A percentile compares a stretch with the other conserved stretches of the same genome.
phyloP scores from a whole-genome alignment of 2,797 vertebrate species.

The Poeciliopsis presidionis region DNA sequence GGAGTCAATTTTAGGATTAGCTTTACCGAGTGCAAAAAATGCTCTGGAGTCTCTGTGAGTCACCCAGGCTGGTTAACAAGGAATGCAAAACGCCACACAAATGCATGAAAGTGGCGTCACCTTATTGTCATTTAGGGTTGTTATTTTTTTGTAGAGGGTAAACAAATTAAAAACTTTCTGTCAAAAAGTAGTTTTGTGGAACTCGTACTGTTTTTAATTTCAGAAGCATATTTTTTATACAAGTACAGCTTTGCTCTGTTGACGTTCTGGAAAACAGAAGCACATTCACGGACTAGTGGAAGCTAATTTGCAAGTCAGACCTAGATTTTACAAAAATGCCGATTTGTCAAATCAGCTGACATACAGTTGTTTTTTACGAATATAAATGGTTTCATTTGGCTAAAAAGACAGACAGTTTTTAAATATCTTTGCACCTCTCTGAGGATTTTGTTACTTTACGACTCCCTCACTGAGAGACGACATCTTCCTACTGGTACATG shows the following conservation, averaged over 20 bases:
- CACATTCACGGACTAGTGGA: background rate
- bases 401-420: no score
- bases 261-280: background rate
- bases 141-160: background rate
- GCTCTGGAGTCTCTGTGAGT: conserved; percentile 37
- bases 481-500: background rate
- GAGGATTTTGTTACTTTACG: background rate
- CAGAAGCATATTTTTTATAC: background rate
- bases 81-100: conserved; percentile 9
- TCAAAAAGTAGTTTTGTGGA: background rate
- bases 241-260: background rate
- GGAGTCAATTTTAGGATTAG: conserved; percentile 58
- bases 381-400: no score
- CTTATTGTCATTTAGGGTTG: background rate
- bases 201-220: background rate
- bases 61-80: conserved; percentile 32
- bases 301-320: background rate
- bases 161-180: background rate
- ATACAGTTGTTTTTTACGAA: no score
- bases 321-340: background rate
- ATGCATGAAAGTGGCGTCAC: background rate
- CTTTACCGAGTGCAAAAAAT: conserved; percentile 44
- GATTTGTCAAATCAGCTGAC: background rate
- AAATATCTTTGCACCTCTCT: background rate
- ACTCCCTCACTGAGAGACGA: background rate